Percentiles rank a stretch among this genome's conserved stretches.
These are phyloP conservation scores for Yasuhikotakia modesta DNA, from an alignment of 2,797 vertebrate genomes.

Conservation along the genomic window DNA sequence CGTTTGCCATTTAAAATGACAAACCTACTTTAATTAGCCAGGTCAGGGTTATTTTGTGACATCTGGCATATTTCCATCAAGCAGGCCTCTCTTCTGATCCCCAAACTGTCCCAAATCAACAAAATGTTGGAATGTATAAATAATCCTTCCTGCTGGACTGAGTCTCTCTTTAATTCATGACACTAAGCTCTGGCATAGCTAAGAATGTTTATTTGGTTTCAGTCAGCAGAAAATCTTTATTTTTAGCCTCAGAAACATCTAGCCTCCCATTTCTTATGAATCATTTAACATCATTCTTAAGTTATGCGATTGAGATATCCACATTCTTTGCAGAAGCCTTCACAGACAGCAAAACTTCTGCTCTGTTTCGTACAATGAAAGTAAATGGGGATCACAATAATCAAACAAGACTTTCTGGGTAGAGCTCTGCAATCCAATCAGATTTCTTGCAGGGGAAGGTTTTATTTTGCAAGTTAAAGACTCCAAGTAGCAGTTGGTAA, in stretches of 20 bases:
- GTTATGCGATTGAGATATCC: constrained; percentile 4
- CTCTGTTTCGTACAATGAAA: not conserved
- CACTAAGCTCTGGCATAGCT: constrained; percentile 23
- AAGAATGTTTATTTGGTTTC: constrained; percentile 45
- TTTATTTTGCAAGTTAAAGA: too few relatives aligned
- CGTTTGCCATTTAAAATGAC: constrained; percentile 35
- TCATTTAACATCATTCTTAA: constrained; percentile 44
- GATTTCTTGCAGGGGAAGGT: too few relatives aligned
- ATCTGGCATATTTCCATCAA: constrained; percentile 42
- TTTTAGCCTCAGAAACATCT: constrained; percentile 55
- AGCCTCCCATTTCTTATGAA: constrained; percentile 46
- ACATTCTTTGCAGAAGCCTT: not conserved
- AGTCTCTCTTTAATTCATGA: constrained; percentile 51
- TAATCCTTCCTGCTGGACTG: constrained; percentile 48
- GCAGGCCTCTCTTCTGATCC: constrained; percentile 44
- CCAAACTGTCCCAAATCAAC: constrained; percentile 36
- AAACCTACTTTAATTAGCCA: constrained; percentile 44
- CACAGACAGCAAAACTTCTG: not conserved
- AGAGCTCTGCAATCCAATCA: too few relatives aligned
- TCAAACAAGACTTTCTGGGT: not conserved
- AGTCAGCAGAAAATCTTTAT: constrained; percentile 39
- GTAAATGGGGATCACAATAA: not conserved
- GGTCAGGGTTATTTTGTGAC: constrained; percentile 32
- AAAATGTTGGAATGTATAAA: constrained; percentile 45
- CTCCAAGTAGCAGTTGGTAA: too few relatives aligned